These are phyloP conservation scores for Thunnus thynnus DNA, from an alignment of 2,113 vertebrate species.

Conservation along the genomic window DNA sequence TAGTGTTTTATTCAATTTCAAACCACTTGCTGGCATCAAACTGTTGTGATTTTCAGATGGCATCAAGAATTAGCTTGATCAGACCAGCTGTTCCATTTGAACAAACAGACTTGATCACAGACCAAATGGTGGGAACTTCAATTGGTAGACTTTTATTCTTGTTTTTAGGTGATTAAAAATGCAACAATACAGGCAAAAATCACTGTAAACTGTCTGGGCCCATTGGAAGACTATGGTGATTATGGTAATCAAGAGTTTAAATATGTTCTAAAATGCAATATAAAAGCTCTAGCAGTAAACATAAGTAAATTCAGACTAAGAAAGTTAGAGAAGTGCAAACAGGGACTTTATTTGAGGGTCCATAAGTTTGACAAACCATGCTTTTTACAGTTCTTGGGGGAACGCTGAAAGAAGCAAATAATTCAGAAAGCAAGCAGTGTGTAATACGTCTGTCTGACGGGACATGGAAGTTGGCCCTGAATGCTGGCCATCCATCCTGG, in stretches of 20 bases:
- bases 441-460: conserved; percentile 38
- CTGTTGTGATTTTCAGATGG: too few species aligned
- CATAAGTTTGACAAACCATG: background rate
- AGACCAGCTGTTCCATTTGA: too few species aligned
- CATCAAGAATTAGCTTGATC: too few species aligned
- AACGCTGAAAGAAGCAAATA: conserved; percentile 24
- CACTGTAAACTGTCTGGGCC: background rate
- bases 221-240: too few species aligned
- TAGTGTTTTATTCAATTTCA: too few species aligned
- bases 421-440: conserved; percentile 32
- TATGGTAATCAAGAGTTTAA: too few species aligned
- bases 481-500: conserved; percentile 52
- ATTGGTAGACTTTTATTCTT: too few species aligned
- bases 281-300: background rate
- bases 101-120: too few species aligned
- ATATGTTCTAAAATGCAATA: too few species aligned
- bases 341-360: background rate
- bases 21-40: too few species aligned
- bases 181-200: background rate
- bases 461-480: conserved; percentile 26
- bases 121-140: background rate
- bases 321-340: background rate
- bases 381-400: background rate
- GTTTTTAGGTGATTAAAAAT: background rate
- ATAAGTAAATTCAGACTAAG: background rate